Percentiles rank a stretch among this genome's conserved stretches.
These are phyloP conservation scores for Callionymus lyra DNA, from an alignment of 2,113 vertebrate genomes.

Conservation along the genomic window DNA sequence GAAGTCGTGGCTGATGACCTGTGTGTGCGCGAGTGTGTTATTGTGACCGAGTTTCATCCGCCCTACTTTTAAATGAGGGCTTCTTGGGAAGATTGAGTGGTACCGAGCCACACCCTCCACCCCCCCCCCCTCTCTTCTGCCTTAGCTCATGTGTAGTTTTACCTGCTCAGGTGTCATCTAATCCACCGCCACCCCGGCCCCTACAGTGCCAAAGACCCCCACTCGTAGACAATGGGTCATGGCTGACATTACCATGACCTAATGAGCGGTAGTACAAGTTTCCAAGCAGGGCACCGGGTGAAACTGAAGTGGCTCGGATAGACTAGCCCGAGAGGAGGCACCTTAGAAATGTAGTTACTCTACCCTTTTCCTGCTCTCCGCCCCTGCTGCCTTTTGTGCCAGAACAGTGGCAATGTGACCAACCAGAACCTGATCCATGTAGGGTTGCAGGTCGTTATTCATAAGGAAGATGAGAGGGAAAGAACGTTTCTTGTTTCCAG, in stretches of 20 bases:
- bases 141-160: conserved; percentile 52
- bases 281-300: conserved; percentile 46
- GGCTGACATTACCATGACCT: conserved; percentile 63
- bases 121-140: conserved; percentile 14
- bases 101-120: conserved; percentile 47
- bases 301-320: conserved; percentile 46
- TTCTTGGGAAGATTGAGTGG: conserved; percentile 40
- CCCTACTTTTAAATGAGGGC: conserved; percentile 46
- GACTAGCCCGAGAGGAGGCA: conserved; percentile 22
- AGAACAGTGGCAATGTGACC: conserved; percentile 32
- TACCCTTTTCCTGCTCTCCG: conserved; percentile 28
- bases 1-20: too few relatives aligned
- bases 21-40: too few relatives aligned
- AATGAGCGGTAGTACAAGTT: conserved; percentile 36
- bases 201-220: conserved; percentile 50
- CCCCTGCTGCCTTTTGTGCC: conserved; percentile 42
- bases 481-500: conserved; percentile 28
- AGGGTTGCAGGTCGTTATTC: conserved; percentile 27
- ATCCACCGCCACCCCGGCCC: conserved; percentile 47
- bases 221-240: conserved; percentile 53
- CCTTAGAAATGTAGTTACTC: conserved; percentile 31
- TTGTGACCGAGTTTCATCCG: conserved; percentile 25
- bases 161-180: conserved; percentile 65
- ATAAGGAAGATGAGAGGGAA: conserved; percentile 29
- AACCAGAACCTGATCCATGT: conserved; percentile 47